Percentiles rank a stretch among this genome's conserved stretches.
Conservation (phyloP, 1,140 invertebrate genomes). For the Drosophila leontia region DNA sequence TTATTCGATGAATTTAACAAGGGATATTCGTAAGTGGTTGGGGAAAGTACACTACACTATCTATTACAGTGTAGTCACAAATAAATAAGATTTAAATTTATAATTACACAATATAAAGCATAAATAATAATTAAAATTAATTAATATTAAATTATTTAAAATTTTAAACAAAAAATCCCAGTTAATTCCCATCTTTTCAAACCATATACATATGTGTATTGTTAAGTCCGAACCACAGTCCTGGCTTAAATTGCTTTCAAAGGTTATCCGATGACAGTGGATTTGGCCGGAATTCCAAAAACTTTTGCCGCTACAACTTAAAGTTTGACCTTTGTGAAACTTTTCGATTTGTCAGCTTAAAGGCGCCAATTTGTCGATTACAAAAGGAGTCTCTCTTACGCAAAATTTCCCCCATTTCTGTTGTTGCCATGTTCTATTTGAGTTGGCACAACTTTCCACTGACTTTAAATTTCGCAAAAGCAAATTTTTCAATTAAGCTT, state of each 20-base stretch:
- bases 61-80: not conserved
- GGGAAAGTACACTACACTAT: not conserved
- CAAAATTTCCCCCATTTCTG: slow-evolving; percentile 11
- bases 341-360: slow-evolving; percentile 59
- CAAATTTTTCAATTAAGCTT: slow-evolving; percentile 41
- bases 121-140: not conserved
- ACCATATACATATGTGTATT: not conserved
- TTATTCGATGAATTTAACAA: slow-evolving; percentile 36
- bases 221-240: not conserved
- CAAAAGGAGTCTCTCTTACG: slow-evolving; percentile 35
- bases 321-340: slow-evolving; percentile 57
- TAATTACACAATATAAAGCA: not conserved
- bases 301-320: slow-evolving; percentile 41
- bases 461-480: slow-evolving; percentile 51
- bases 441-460: slow-evolving; percentile 41
- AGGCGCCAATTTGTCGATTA: slow-evolving; percentile 70
- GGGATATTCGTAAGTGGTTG: slow-evolving; percentile 15
- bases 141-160: not conserved
- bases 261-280: slow-evolving; percentile 15
- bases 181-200: too few species aligned
- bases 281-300: slow-evolving; percentile 13
- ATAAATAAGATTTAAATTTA: not conserved
- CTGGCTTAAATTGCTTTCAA: not conserved
- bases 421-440: slow-evolving; percentile 18
- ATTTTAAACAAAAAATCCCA: not conserved